Conservation (phyloP, 2,113 vertebrate genomes). For the Sus scrofa region DNA sequence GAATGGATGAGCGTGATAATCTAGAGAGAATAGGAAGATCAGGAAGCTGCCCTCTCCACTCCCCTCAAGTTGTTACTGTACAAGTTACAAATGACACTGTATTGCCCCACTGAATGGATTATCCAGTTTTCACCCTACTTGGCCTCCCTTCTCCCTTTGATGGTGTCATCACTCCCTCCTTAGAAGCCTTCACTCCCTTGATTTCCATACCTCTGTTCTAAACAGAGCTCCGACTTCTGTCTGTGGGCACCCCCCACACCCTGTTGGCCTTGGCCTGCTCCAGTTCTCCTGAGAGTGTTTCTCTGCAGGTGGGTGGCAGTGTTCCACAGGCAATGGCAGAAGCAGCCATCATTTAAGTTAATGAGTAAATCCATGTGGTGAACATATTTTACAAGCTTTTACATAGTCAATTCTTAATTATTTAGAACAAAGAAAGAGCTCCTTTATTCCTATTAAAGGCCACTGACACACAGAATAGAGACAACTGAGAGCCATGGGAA, state of each 20-base stretch:
- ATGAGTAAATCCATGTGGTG: slow-evolving; percentile 9
- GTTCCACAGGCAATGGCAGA: not conserved
- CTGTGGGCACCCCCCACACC: accelerated
- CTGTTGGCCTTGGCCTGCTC: too few relatives aligned
- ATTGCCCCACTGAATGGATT: not conserved
- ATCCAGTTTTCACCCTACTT: not conserved
- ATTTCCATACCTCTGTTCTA: not conserved
- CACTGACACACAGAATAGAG: slow-evolving; percentile 11
- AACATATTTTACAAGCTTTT: not conserved
- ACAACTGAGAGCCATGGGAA: not conserved
- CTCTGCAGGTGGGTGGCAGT: not conserved
- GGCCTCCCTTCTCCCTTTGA: not conserved
- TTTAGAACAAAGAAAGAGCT: slow-evolving; percentile 52
- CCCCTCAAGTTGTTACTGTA: not conserved
- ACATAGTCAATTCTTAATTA: slow-evolving; percentile 55
- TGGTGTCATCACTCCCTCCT: not conserved
- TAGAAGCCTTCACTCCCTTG: not conserved
- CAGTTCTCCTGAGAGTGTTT: not conserved
- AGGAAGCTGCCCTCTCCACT: not conserved
- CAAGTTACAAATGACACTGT: not conserved
- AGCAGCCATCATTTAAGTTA: not conserved
- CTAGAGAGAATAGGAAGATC: not conserved
- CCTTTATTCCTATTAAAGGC: slow-evolving; percentile 34
- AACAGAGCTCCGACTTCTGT: not conserved
- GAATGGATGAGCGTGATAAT: not conserved